Evolutionary conservation across 2,797 vertebrate species (phyloP).

Genomic region (Manis pentadactyla): DNA sequence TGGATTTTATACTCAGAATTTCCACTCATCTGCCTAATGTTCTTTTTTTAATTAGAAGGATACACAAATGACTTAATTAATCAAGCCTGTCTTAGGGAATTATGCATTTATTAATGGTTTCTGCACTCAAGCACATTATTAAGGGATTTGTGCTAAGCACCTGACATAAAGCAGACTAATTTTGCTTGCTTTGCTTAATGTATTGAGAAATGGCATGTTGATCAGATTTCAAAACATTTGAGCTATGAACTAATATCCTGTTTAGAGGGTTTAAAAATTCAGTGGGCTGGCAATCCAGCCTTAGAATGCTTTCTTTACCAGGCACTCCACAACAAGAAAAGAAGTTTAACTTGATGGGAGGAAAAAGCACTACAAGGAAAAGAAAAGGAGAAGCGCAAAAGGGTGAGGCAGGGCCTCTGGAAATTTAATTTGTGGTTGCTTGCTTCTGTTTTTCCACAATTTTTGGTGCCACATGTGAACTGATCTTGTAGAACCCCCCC

Average conservation of each 20-base stretch:
- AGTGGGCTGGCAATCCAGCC: slow-evolving; percentile 71
- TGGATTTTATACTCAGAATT: slow-evolving; percentile 86
- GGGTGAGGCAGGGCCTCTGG: not conserved
- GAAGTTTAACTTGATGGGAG: not conserved
- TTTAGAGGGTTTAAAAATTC: slow-evolving; percentile 84
- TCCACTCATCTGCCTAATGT: slow-evolving; percentile 89
- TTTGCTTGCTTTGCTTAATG: slow-evolving; percentile 89
- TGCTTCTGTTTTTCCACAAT: not conserved
- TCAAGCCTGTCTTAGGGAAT: slow-evolving; percentile 88
- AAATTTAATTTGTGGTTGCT: not conserved
- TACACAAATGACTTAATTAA: slow-evolving; percentile 91
- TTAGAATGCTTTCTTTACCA: slow-evolving; percentile 58
- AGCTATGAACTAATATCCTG: slow-evolving; percentile 85
- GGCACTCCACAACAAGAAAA: not conserved
- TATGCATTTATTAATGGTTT: slow-evolving; percentile 90
- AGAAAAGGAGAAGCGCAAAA: not conserved
- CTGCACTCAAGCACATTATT: slow-evolving; percentile 88
- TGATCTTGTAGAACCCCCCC: not conserved
- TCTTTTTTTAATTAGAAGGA: slow-evolving; percentile 89
- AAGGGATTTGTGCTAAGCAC: slow-evolving; percentile 89
- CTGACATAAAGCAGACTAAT: slow-evolving; percentile 88
- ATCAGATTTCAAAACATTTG: slow-evolving; percentile 88
- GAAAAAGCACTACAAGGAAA: not conserved
- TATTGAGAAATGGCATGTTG: slow-evolving; percentile 86
- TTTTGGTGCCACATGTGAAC: not conserved